Evolutionary conservation across 2,797 vertebrate genomes (phyloP).

Genomic region (Oreonectes daqikongensis): DNA sequence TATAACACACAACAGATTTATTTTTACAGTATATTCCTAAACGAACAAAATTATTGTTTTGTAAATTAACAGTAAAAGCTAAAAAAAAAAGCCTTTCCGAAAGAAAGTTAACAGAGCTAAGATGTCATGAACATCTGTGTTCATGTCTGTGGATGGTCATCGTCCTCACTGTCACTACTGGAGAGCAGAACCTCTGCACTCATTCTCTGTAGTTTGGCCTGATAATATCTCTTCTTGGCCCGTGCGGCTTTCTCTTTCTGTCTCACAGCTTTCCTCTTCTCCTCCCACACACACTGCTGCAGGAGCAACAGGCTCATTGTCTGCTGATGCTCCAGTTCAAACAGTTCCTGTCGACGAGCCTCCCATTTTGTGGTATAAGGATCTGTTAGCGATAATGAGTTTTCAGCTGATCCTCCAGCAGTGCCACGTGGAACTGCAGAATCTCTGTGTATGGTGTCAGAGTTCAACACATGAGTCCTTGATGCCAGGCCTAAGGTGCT

Average conservation of each 20-base stretch:
- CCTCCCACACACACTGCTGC: conserved; percentile 77
- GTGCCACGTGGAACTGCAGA: conserved; percentile 21
- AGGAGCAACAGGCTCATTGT: conserved; percentile 76
- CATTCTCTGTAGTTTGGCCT: conserved; percentile 74
- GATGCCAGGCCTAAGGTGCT: conserved; percentile 37
- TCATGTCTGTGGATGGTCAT: conserved; percentile 35
- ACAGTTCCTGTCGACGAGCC: conserved; percentile 57
- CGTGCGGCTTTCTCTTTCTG: conserved; percentile 77
- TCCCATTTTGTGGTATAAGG: conserved; percentile 41
- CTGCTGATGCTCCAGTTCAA: conserved; percentile 74
- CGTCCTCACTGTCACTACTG: conserved; percentile 70
- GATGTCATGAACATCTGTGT: conserved; percentile 32
- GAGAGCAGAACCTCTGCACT: conserved; percentile 66
- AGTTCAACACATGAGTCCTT: conserved; percentile 23
- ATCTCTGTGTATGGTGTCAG: conserved; percentile 40
- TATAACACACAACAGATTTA: not conserved
- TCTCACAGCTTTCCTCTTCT: conserved; percentile 69
- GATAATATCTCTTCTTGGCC: conserved; percentile 78
- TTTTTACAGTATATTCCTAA: conserved; percentile 3
- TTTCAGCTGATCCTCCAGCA: conserved; percentile 40
- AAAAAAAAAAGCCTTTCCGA: conserved; percentile 45
- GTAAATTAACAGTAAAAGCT: conserved; percentile 45
- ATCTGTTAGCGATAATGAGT: conserved; percentile 32
- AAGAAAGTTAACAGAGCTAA: conserved; percentile 34
- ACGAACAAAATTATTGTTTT: conserved; percentile 50